A percentile compares a stretch with the other conserved stretches of the same genome.
Evolutionary conservation across 1,140 invertebrate genomes (phyloP).

Genomic region (Halesus radiatus): DNA sequence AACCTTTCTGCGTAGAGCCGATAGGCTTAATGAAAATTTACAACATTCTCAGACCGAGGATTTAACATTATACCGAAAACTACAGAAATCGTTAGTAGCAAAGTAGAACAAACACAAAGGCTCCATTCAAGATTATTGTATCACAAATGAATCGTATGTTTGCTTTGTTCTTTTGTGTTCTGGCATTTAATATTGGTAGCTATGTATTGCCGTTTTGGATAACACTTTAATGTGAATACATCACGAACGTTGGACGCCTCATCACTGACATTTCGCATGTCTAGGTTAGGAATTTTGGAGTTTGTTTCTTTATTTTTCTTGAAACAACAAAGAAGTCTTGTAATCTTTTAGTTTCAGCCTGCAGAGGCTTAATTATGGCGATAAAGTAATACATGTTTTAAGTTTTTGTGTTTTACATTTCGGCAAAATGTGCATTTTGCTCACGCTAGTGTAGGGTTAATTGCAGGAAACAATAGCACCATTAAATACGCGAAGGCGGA

Average conservation of each 20-base stretch:
- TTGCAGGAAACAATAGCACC: too few relatives aligned
- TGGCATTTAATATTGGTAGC: neutral
- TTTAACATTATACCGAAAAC: neutral
- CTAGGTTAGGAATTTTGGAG: slow-evolving; percentile 27
- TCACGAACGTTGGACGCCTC: slow-evolving; percentile 16
- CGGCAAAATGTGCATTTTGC: neutral
- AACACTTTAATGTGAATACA: neutral
- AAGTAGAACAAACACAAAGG: neutral
- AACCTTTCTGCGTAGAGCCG: neutral
- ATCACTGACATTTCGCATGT: slow-evolving; percentile 28
- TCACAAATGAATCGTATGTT: neutral
- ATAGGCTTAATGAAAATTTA: neutral
- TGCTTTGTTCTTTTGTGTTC: neutral
- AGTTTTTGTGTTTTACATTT: neutral
- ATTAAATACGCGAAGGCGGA: too few relatives aligned
- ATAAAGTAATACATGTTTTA: neutral
- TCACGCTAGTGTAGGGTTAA: neutral
- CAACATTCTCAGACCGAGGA: neutral
- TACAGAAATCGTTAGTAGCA: neutral
- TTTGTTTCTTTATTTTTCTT: slow-evolving; percentile 7
- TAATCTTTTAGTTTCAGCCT: slow-evolving; percentile 16
- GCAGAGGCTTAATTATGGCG: slow-evolving; percentile 14
- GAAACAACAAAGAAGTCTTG: slow-evolving; percentile 29
- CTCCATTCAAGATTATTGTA: neutral
- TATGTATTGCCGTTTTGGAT: neutral